Conservation (phyloP, 2,113 vertebrate species). For the Chrysemys picta region DNA sequence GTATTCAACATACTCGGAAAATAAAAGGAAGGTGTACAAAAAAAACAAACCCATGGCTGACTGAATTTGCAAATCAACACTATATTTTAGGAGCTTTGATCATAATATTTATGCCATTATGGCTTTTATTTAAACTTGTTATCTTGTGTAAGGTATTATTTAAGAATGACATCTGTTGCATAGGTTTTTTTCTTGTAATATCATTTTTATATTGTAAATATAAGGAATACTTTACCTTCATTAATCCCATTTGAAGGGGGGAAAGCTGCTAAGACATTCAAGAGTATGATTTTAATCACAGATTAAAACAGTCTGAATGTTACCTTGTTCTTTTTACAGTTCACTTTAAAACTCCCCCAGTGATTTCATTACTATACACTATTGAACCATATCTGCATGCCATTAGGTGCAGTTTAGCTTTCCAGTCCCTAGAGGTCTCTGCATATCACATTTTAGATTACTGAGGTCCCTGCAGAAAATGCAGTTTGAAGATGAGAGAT, state of each 20-base stretch:
- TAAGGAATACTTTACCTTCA: slow-evolving; percentile 38
- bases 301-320: neutral
- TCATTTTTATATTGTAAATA: slow-evolving; percentile 11
- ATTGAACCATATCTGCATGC: neutral
- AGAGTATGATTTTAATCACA: slow-evolving; percentile 18
- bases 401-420: slow-evolving; percentile 61
- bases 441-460: slow-evolving; percentile 68
- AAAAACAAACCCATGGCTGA: neutral
- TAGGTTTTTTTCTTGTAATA: slow-evolving; percentile 6
- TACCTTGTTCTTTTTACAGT: slow-evolving; percentile 39
- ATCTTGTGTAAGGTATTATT: neutral
- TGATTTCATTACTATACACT: neutral
- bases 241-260: slow-evolving; percentile 21
- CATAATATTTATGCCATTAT: neutral
- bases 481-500: neutral
- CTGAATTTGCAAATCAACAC: neutral
- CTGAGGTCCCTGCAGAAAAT: neutral
- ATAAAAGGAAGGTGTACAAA: neutral
- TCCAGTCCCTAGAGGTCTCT: slow-evolving; percentile 83
- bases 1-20: neutral
- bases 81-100: neutral
- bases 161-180: slow-evolving; percentile 2
- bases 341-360: neutral
- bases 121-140: neutral
- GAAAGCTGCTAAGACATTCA: slow-evolving; percentile 26